Base-by-base conservation (phyloP, 2,797 vertebrate genomes). In the Acridotheres tristis region DNA sequence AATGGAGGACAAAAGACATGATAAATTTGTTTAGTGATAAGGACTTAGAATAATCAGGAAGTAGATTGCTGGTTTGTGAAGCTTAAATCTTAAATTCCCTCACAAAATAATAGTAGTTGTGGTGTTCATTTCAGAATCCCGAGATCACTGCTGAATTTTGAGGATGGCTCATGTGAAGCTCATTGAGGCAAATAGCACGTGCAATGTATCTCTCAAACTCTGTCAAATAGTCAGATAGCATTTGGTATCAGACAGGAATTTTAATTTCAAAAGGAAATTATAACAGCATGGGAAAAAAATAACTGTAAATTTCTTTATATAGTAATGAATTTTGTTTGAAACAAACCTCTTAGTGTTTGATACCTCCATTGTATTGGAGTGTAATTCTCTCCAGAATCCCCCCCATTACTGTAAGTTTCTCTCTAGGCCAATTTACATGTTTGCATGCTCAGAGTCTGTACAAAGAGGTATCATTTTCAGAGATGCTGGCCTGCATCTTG, bases 221-320 rank as follows among this genome's bases (percentile, higher is more conserved):
- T 61, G 38, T 65, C n/a, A 77, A 14, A 57, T 30, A 51, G 9
- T 76, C 83, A 73, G 59, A 21, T 95, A 91, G 32, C 8, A 32
- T 90, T 95, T 97, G 87, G 72, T 95, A 95, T 96, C 93, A 95
- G 89, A 88, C 83, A 90, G 88, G 82, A 81, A 38, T 92, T 97
- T 96, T 95, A 92, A 94, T 91, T 96, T 96, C 73, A 92, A 67
- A 87, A 91, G 76, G 68, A 93, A 94, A 94, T 83, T 89, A 42
- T 50, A 94, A 51, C 74, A 90, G 77, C 59, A 66, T 85, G 81
- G 86, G 82, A 87, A 77, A 89, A 89, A 91, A 96, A 92, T 74
- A 95, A 91, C 17, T 22, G 2, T 48, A 27, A 0, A 16, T 58
- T 72, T 66, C 19, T 79, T 55, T 21, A 8, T 54, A 42, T 47